Evolutionary conservation across 2,113 vertebrate genomes (phyloP), one percentile per base, ranked within the genome.

Genomic region (Paralichthys olivaceus): DNA sequence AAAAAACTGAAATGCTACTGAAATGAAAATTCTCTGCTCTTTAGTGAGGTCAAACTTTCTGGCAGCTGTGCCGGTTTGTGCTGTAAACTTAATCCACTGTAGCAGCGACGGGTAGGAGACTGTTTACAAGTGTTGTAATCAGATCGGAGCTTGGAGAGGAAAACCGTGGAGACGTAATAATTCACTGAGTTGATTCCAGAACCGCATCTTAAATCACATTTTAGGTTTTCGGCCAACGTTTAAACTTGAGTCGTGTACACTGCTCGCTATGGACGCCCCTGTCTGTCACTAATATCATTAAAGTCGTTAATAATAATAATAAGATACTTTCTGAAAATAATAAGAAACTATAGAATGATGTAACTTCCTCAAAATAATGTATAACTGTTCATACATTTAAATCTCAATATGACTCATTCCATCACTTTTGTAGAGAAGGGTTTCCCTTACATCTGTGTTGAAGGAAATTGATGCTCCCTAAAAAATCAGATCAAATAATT

Each of bases 61-160:
- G 26, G 45, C 4, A 23, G 22, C 74, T 53, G 34, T 56, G 29
- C 2, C 23, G 1, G 29, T 26, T 65, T 53, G 34, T 59, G 63
- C 34, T 55, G 13, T 62, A 40, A 59, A 61, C 15, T 6, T 80
- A 77, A 78, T 78, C 54, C 34, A 47, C 54, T 63, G 17, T 7
- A n/a, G n/a, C 67, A 66, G 63, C 8, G 17, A 8, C 3, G 37
- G 40, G 20, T 20, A 25, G 70, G 53, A 5, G 3, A 45, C n/a
- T 71, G 56, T 75, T 84, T 58, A 59, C 51, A 69, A 54, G 54
- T 72, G 59, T 17, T 74, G 29, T 17, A 47, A 72, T 72, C 69
- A 62, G 70, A 67, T 73, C 80, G 69, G 65, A 26, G 34, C 47
- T 19, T 56, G 23, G 26, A 71, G 12, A 25, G 15, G 56, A 60